Conservation (phyloP, 64 coral and sea anemone genomes). For the Pocillopora damicornis region DNA sequence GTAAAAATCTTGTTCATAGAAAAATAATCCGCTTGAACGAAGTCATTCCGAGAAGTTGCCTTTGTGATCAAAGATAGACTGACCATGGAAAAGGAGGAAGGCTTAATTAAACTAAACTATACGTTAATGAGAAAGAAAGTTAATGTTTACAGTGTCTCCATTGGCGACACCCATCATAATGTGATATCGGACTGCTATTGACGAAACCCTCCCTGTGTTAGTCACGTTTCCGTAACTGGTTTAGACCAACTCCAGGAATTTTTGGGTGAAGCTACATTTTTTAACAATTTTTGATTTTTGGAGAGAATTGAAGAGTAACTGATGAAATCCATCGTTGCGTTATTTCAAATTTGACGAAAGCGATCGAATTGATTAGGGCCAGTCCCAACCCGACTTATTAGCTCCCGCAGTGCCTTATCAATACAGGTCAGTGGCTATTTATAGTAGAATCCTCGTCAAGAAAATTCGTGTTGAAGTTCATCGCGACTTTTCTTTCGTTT, state of each 20-base stretch:
- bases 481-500: background rate
- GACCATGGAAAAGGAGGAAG: background rate
- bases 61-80: too few species aligned
- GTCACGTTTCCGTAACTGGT: too few species aligned
- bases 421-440: conserved; percentile 32
- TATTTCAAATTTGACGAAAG: too few species aligned
- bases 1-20: background rate
- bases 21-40: background rate
- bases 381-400: background rate
- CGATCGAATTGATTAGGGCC: background rate
- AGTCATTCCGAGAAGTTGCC: background rate
- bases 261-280: background rate
- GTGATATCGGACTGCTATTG: background rate
- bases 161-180: background rate
- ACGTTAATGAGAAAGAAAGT: background rate
- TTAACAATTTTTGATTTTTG: too few species aligned
- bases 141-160: background rate
- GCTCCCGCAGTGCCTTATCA: conserved; percentile 33
- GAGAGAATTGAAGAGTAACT: too few species aligned
- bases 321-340: too few species aligned
- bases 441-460: background rate
- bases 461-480: background rate
- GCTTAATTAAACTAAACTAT: background rate
- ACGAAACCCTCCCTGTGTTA: too few species aligned
- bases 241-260: background rate